A percentile compares a stretch with the other conserved stretches of the same genome.
Conservation (phyloP, 92 coral and sea anemone species). For the Epizoanthus stellaris region DNA sequence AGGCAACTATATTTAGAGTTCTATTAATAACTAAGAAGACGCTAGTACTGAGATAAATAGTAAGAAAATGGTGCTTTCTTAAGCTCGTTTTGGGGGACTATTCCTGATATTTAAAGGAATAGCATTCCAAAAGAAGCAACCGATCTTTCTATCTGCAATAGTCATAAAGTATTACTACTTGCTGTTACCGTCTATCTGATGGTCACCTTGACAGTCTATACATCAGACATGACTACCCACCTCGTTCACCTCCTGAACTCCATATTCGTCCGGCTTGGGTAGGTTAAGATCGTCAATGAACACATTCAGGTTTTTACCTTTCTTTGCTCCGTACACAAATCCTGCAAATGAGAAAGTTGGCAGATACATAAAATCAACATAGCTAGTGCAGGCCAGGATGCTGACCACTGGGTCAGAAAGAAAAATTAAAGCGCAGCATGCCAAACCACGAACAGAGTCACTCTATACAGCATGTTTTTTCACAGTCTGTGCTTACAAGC, state of each 20-base stretch:
- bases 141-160: too few species aligned
- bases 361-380: neutral
- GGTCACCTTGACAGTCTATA: neutral
- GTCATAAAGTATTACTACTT: too few species aligned
- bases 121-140: too few species aligned
- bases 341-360: constrained; percentile 52
- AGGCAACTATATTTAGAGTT: too few species aligned
- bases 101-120: too few species aligned
- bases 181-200: too few species aligned
- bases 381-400: neutral
- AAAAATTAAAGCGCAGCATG: neutral
- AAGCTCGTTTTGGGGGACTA: too few species aligned
- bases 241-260: constrained; percentile 93
- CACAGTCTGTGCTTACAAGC: too few species aligned
- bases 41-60: too few species aligned
- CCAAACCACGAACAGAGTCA: neutral
- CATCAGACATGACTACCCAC: constrained; percentile 43
- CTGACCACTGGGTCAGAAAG: neutral
- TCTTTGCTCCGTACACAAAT: constrained; percentile 96
- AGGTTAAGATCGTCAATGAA: constrained; percentile 94
- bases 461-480: too few species aligned
- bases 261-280: constrained; percentile 81
- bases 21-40: too few species aligned
- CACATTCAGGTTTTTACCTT: constrained; percentile 85
- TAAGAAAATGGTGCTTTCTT: too few species aligned